Evolutionary conservation across 1,140 invertebrate species (phyloP).

Genomic region (Drosophila hydei): DNA sequence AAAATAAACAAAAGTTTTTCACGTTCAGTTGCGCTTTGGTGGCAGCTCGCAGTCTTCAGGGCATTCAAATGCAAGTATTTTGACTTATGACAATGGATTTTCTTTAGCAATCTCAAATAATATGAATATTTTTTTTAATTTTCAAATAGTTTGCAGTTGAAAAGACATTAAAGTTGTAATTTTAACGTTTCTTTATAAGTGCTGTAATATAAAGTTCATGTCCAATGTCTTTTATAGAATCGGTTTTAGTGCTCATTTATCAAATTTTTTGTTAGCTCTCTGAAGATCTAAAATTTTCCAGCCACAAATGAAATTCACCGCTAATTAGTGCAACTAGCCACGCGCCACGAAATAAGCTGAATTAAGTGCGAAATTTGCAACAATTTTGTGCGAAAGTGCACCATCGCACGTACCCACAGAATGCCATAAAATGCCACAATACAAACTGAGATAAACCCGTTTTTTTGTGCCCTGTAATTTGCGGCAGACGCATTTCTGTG

Average conservation of each 20-base stretch:
- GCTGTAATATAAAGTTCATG: too few relatives aligned
- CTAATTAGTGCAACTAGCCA: constrained; percentile 50
- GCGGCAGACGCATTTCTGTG: constrained; percentile 56
- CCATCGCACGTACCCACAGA: constrained; percentile 43
- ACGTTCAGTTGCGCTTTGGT: neutral
- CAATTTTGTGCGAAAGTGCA: constrained; percentile 47
- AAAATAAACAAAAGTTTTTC: neutral
- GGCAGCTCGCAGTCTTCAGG: neutral
- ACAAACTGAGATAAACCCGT: constrained; percentile 35
- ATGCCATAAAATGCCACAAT: constrained; percentile 5
- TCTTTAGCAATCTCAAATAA: too few relatives aligned
- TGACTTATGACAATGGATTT: neutral
- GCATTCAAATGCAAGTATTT: neutral
- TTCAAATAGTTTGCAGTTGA: too few relatives aligned
- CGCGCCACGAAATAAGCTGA: constrained; percentile 47
- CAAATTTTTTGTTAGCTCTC: neutral
- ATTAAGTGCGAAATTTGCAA: constrained; percentile 60
- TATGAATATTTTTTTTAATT: too few relatives aligned
- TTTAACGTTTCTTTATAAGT: too few relatives aligned
- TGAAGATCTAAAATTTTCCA: constrained; percentile 5
- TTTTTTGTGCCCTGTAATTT: constrained; percentile 63
- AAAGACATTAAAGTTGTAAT: too few relatives aligned
- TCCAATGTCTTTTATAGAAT: too few relatives aligned
- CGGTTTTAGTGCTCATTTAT: too few relatives aligned
- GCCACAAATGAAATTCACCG: constrained; percentile 38